A percentile compares a stretch with the other conserved stretches of the same genome.
Conservation (phyloP, 2,888 invertebrate genomes). For the Cephalotes varians region DNA sequence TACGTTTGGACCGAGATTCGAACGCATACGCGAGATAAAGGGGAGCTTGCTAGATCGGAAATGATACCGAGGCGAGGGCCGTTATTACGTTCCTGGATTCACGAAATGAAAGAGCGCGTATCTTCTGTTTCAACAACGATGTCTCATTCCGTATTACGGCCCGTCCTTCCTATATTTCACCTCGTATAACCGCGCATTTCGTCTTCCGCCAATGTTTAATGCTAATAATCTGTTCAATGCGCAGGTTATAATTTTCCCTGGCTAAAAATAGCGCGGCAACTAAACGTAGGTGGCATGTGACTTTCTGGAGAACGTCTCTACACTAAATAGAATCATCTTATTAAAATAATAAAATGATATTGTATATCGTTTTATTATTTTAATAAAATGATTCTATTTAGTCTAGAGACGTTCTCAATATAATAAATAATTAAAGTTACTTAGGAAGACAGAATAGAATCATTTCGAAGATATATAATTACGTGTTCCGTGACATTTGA, state of each 20-base stretch:
- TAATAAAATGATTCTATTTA: background rate
- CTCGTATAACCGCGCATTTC: conserved; percentile 4
- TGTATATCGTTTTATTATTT: too few relatives aligned
- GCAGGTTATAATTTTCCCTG: conserved; percentile 19
- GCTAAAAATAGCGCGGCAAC: conserved; percentile 6
- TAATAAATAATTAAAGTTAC: background rate
- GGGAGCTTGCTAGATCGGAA: conserved; percentile 22
- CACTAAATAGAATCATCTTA: background rate
- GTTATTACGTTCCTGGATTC: conserved; percentile 26
- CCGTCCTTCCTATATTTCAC: conserved; percentile 5
- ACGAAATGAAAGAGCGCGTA: conserved; percentile 27
- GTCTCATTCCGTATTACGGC: background rate
- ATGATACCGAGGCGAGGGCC: conserved; percentile 19
- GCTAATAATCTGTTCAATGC: background rate
- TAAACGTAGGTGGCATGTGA: background rate
- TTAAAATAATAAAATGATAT: too few relatives aligned
- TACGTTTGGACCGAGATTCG: conserved; percentile 8
- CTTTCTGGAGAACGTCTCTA: conserved; percentile 1
- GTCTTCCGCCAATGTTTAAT: conserved; percentile 26
- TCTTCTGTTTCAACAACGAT: conserved; percentile 15
- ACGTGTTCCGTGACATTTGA: background rate
- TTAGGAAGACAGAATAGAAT: background rate
- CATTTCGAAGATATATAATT: background rate
- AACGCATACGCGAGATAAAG: conserved; percentile 33
- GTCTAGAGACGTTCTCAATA: background rate